phyloP scores from a whole-genome alignment of 2,797 vertebrate species.

The Paramormyrops hopkinsi region DNA sequence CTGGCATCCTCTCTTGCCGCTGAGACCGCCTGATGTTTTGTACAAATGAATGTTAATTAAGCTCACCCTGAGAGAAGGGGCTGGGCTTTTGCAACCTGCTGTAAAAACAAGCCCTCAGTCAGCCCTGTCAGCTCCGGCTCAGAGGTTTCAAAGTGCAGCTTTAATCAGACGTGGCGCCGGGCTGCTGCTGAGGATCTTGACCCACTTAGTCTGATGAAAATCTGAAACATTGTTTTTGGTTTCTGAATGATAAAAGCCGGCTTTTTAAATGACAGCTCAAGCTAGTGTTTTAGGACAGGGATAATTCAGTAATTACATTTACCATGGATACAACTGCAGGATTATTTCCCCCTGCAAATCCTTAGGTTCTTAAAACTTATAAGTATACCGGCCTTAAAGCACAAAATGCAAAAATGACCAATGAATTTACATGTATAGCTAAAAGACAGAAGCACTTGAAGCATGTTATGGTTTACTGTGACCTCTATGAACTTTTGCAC shows the following conservation, averaged over 20 bases:
- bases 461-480: background rate
- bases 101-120: background rate
- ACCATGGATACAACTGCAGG: background rate
- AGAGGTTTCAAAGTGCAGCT: background rate
- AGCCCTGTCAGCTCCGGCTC: background rate
- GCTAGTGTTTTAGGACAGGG: background rate
- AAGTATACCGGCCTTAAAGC: background rate
- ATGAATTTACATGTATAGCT: background rate
- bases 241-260: background rate
- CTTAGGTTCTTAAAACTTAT: background rate
- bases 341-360: background rate
- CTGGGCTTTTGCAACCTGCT: background rate
- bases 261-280: background rate
- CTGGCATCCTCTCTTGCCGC: background rate
- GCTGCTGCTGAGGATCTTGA: background rate
- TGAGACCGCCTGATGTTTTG: background rate
- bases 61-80: background rate
- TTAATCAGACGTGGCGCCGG: background rate
- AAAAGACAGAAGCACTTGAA: background rate
- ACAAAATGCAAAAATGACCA: background rate
- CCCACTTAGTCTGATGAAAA: background rate
- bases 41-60: conserved; percentile 5
- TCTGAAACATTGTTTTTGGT: background rate
- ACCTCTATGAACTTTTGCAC: background rate
- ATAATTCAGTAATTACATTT: background rate